These are phyloP conservation scores for Hirundichthys speculiger DNA, from an alignment of 2,113 vertebrate genomes.

Conservation along the genomic window DNA sequence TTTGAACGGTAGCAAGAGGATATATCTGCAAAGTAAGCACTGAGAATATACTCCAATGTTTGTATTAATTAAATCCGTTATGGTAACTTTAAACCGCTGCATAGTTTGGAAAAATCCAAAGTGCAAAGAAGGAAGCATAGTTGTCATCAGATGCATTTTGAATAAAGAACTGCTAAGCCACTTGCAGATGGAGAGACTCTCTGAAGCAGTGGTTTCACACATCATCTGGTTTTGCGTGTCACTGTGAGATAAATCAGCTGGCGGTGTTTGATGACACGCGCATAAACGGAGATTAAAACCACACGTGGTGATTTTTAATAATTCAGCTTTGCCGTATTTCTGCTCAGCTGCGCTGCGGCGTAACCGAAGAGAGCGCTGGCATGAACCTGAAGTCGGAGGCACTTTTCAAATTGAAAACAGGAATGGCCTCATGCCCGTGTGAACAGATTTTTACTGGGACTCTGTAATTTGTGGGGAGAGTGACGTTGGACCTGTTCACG, in stretches of 20 bases:
- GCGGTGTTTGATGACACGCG: too few relatives aligned
- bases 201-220: too few relatives aligned
- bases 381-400: not conserved
- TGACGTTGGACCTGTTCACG: not conserved
- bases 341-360: not conserved
- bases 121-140: not conserved
- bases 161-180: not conserved
- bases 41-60: too few relatives aligned
- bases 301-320: not conserved
- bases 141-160: not conserved
- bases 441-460: constrained; percentile 12
- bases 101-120: too few relatives aligned
- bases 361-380: constrained; percentile 13
- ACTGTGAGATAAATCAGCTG: too few relatives aligned
- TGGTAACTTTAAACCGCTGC: too few relatives aligned
- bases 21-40: too few relatives aligned
- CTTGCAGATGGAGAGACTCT: not conserved
- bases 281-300: too few relatives aligned
- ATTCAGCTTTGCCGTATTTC: not conserved
- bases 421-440: constrained; percentile 23
- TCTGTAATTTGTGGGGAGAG: constrained; percentile 1
- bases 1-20: too few relatives aligned
- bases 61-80: too few relatives aligned
- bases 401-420: constrained; percentile 14
- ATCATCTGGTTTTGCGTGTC: too few relatives aligned